Base-by-base conservation (phyloP, 2,797 vertebrate genomes). In the Hypotaenidia philippensis region DNA sequence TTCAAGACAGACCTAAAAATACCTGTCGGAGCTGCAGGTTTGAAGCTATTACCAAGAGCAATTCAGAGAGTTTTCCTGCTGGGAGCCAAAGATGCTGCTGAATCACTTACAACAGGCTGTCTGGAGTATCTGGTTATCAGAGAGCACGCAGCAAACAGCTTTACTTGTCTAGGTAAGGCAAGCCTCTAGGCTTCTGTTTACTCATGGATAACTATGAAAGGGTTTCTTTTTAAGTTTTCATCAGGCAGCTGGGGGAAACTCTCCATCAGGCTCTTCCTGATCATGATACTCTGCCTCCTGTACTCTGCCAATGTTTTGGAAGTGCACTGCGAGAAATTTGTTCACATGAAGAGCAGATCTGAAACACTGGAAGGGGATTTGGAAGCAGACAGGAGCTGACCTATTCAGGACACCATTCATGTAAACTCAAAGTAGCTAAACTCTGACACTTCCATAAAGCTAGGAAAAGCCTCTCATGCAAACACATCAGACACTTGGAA, bases 1-100 rank as follows among this genome's bases (percentile, higher is more conserved):
- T 97, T 96, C 87, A 95, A 97, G 96, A 97, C 96, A 98, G 90
- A 74, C 96, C 96, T 98, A 98, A 98, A 98, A 98, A 98, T 98
- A 98, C 97, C 98, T 98, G 94, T 95, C 7, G 7, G 94, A 94
- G 85, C 66, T 92, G 93, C 93, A 97, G 95, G 94, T 97, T 94
- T 91, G 91, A 93, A 96, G 90, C 87, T 94, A 81, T 97, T 97
- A 96, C 82, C 89, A 90, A 71, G 82, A 91, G 81, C 94, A 93
- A 95, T 95, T 94, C 83, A 91, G 87, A 79, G 52, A 79, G 66
- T 70, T 96, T 95, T 94, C 97, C 97, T 17, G 96, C 97, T 98
- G 97, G 55, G 97, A 96, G 90, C 20, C 87, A 78, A 91, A 94
- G 93, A 94, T 59, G 93, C 41, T 55, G 56, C 76, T 65, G 92